Percentiles rank a stretch among this genome's conserved stretches.
Conservation (phyloP, 1,140 invertebrate genomes). For the Psilanteris sp. region DNA sequence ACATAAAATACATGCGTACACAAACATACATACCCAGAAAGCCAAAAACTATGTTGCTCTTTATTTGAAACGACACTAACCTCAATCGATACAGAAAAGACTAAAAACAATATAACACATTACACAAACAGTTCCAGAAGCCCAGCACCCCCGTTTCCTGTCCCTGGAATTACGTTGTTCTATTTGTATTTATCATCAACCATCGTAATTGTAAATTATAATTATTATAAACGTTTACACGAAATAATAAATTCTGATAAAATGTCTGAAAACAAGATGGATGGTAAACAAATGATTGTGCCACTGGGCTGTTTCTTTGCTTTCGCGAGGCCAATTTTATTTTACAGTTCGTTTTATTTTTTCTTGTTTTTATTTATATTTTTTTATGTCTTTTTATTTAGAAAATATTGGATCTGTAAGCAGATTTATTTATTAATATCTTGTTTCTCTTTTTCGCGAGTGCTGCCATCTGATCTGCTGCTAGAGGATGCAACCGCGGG, state of each 20-base stretch:
- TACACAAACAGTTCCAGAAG: conserved; percentile 52
- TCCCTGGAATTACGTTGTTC: conserved; percentile 72
- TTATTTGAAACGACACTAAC: conserved; percentile 21
- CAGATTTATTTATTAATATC: too few species aligned
- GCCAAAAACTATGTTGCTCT: conserved; percentile 21
- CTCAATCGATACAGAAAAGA: conserved; percentile 29
- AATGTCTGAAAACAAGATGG: conserved; percentile 65
- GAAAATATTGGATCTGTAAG: too few species aligned
- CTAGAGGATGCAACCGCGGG: conserved; percentile 6
- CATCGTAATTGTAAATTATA: conserved; percentile 81
- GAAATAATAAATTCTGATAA: conserved; percentile 81
- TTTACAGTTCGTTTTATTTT: not conserved
- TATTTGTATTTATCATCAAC: conserved; percentile 80
- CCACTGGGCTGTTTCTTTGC: conserved; percentile 22
- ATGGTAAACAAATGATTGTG: conserved; percentile 12
- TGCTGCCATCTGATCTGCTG: not conserved
- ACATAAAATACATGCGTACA: not conserved
- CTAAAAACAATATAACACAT: conserved; percentile 12
- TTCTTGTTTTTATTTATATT: not conserved
- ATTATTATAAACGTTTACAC: conserved; percentile 81
- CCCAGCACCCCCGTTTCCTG: conserved; percentile 65
- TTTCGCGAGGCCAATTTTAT: conserved; percentile 5
- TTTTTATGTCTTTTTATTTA: not conserved
- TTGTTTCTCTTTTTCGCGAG: not conserved
- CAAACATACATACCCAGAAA: not conserved